A percentile compares a stretch with the other conserved stretches of the same genome.
These are phyloP conservation scores for Aporrectodea caliginosa DNA, from an alignment of 1,140 invertebrate genomes.

Conservation along the genomic window DNA sequence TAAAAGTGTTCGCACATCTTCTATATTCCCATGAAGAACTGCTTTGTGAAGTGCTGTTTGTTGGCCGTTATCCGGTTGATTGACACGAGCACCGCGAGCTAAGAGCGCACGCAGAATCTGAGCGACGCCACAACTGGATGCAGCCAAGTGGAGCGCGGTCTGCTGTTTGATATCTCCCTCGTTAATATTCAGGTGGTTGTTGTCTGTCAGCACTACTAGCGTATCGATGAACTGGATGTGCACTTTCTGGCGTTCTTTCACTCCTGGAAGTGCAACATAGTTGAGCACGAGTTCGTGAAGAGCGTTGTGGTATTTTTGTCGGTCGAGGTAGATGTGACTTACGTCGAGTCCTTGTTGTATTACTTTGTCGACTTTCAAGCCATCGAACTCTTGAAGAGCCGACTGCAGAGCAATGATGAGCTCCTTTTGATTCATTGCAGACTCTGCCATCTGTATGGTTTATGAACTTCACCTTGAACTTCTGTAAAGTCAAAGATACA, in stretches of 20 bases:
- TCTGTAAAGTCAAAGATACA: no score
- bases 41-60: not conserved
- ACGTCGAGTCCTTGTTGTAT: not conserved
- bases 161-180: not conserved
- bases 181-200: not conserved
- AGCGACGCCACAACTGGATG: not conserved
- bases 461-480: no score
- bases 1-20: not conserved
- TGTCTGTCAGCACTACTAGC: not conserved
- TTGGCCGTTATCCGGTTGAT: not conserved
- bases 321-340: not conserved
- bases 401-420: not conserved
- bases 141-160: not conserved
- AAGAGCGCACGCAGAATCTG: not conserved
- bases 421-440: not conserved
- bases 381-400: not conserved
- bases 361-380: not conserved
- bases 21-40: not conserved
- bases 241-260: not conserved
- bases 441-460: not conserved
- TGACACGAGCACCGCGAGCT: not conserved
- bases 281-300: not conserved
- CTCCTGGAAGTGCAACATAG: not conserved
- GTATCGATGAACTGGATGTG: not conserved
- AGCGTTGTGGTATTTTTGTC: not conserved